Percentiles rank a stretch among this genome's conserved stretches.
Evolutionary conservation across 2,888 invertebrate species (phyloP).

Genomic region (Pterostichus niger): DNA sequence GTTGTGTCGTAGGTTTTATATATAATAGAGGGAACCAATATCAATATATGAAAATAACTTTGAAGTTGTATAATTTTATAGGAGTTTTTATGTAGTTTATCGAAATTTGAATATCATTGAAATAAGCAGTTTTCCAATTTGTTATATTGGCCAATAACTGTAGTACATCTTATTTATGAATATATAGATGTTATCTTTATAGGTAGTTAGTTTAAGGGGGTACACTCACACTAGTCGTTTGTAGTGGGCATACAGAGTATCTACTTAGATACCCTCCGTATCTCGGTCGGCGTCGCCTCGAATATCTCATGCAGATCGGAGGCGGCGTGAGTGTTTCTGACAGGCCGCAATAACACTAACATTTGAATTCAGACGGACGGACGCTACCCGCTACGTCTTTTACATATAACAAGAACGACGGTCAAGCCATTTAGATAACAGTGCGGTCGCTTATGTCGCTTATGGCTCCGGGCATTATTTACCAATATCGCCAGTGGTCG

Average conservation of each 20-base stretch:
- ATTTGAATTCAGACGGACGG: conserved; percentile 73
- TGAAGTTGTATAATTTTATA: too few relatives aligned
- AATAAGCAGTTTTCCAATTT: conserved; percentile 1
- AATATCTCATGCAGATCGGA: conserved; percentile 69
- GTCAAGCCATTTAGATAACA: conserved; percentile 76
- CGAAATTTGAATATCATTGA: background rate
- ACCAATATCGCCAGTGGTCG: conserved; percentile 69
- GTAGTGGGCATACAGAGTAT: conserved; percentile 47
- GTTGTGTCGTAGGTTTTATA: too few relatives aligned
- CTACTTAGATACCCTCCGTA: conserved; percentile 27
- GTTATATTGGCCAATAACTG: conserved; percentile 1
- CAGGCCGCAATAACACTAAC: conserved; percentile 76
- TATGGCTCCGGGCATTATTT: conserved; percentile 73
- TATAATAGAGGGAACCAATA: too few relatives aligned
- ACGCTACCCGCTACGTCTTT: conserved; percentile 67
- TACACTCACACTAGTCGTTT: background rate
- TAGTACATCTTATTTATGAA: conserved; percentile 20
- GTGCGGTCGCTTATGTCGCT: conserved; percentile 65
- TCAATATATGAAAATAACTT: too few relatives aligned
- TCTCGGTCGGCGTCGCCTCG: conserved; percentile 17
- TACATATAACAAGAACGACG: conserved; percentile 72
- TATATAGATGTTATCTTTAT: conserved; percentile 40
- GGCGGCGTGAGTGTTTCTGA: conserved; percentile 75
- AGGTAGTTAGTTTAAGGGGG: conserved; percentile 29
- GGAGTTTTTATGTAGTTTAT: too few relatives aligned